A percentile compares a stretch with the other conserved stretches of the same genome.
Conservation (phyloP, 2,113 vertebrate species). For the Regulus satrapa region DNA sequence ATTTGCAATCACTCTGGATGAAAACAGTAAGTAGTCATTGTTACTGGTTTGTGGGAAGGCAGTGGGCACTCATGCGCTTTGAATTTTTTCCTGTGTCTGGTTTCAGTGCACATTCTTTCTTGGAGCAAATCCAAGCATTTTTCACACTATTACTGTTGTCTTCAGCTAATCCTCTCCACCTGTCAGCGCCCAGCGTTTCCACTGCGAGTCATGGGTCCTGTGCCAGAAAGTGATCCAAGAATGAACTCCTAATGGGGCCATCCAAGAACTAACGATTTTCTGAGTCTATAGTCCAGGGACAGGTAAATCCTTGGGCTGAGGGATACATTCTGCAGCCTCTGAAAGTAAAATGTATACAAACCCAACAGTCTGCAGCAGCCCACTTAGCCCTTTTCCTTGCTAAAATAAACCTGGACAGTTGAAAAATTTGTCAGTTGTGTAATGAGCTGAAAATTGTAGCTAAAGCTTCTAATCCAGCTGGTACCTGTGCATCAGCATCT, state of each 20-base stretch:
- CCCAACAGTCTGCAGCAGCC: background rate
- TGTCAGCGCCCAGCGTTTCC: background rate
- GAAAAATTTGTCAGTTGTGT: background rate
- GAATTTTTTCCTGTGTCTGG: background rate
- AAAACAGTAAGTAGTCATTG: background rate
- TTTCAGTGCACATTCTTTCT: background rate
- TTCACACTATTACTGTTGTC: background rate
- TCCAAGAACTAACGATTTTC: background rate
- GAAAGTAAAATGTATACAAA: background rate
- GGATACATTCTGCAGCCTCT: background rate
- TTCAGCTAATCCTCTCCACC: background rate
- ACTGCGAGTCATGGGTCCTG: background rate
- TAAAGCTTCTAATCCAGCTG: background rate
- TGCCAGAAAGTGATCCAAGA: background rate
- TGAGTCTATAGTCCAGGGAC: background rate
- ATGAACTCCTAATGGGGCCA: background rate
- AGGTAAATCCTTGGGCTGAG: background rate
- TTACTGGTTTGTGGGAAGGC: background rate
- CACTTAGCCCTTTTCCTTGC: background rate
- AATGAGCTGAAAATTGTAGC: background rate
- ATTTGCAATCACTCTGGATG: background rate
- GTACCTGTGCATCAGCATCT: background rate
- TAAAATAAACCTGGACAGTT: background rate
- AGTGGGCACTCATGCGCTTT: background rate
- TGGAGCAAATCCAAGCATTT: background rate